Base-by-base conservation (phyloP, 2,888 invertebrate genomes). In the Lottia scabra region DNA sequence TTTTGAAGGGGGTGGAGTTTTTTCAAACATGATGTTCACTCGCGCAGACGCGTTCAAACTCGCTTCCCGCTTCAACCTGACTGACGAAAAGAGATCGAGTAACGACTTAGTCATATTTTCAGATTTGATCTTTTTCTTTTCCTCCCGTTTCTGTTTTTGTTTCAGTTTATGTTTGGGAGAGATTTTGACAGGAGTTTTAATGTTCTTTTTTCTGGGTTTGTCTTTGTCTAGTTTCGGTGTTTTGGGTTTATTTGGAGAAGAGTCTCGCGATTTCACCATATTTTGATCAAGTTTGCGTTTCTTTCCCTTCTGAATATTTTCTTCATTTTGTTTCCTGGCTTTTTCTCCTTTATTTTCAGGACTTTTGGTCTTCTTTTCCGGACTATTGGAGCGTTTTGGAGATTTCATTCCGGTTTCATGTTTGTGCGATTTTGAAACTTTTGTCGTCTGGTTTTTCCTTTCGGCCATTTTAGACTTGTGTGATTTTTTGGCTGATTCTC, bases 21-120 rank as follows among this genome's bases (percentile, higher is more conserved):
- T 84, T 66, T 83, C 85, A 80, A 79, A 84, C 67, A 84, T 62
- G 27, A 85, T 83, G 67, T 86, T 84, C 23, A 85, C 80, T 73
- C 81, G 81, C 26, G 82, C 82, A 30, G 80, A 75, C 23, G 87
- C 87, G 78, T 84, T 85, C 44, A 87, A 68, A 76, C 87, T 87
- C 63, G 87, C 87, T 72, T 84, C 83, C 16, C 86, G 71, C 71
- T 82, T 83, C 8, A 81, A 76, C 65, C 82, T 76, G 23, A 78
- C 73, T 23, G 68, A 73, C 13, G 73, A 38, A n/a, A 66, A 63
- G 65, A 75, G 72, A 12, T 71, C 56, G 26, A 74, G 75, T n/a
- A 75, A 63, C 26, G 69, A 70, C 30, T 69, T 56, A 16, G 69
- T 68, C 65, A 68, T 44, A 19, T 65, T 70, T 8, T 73, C 65